Evolutionary conservation across 2,113 vertebrate species (phyloP).

Genomic region (Tachysurus fulvidraco): DNA sequence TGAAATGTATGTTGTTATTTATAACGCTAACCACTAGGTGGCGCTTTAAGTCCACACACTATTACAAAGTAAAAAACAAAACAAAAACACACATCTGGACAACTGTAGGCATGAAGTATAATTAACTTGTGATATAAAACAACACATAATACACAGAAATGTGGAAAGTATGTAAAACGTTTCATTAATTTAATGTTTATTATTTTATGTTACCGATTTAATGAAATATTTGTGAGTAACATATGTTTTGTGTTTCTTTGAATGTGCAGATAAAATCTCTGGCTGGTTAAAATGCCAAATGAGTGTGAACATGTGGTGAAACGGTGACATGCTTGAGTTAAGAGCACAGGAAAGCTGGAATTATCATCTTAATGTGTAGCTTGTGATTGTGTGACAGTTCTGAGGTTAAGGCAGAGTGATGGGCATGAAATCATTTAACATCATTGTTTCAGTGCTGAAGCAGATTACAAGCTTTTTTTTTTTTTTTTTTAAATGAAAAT

Average conservation of each 20-base stretch:
- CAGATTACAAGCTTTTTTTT: neutral
- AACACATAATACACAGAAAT: neutral
- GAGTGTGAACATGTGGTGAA: slow-evolving; percentile 11
- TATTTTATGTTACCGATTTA: neutral
- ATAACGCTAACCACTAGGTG: neutral
- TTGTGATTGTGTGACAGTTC: neutral
- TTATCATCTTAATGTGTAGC: neutral
- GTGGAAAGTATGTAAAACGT: neutral
- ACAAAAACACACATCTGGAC: neutral
- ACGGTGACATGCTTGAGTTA: neutral
- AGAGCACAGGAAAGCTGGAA: neutral
- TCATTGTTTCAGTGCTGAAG: neutral
- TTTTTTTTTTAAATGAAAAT: neutral
- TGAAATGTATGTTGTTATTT: neutral
- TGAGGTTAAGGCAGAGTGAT: neutral
- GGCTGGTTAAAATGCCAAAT: neutral
- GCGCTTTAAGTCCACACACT: neutral
- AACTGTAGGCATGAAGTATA: neutral
- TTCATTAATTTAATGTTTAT: neutral
- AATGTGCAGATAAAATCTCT: too few species aligned
- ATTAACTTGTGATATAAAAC: neutral
- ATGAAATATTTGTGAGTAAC: neutral
- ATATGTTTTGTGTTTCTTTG: neutral
- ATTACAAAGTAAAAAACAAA: neutral
- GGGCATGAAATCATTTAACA: neutral